A percentile compares a stretch with the other conserved stretches of the same genome.
Conservation (phyloP, 2,888 invertebrate genomes). For the Apantesis nais region DNA sequence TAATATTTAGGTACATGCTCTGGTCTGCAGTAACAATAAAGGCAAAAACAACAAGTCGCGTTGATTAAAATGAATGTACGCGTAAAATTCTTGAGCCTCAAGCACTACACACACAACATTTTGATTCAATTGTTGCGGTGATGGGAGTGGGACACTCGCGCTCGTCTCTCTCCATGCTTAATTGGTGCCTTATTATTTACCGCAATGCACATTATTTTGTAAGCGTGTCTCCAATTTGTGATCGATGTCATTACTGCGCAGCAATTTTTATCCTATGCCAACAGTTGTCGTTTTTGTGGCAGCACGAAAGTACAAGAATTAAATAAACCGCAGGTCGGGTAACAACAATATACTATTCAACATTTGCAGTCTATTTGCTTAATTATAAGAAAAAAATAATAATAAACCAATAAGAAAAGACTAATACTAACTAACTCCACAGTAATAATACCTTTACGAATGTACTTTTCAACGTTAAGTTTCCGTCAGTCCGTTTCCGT, state of each 20-base stretch:
- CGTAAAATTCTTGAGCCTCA: constrained; percentile 33
- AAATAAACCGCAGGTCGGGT: not conserved
- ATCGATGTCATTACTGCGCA: not conserved
- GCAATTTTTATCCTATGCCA: not conserved
- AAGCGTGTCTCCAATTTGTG: constrained; percentile 1
- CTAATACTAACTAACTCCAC: not conserved
- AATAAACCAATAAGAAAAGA: no score
- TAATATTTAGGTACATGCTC: not conserved
- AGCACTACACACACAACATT: constrained; percentile 28
- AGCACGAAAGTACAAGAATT: not conserved
- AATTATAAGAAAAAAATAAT: not conserved
- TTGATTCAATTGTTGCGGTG: constrained; percentile 32
- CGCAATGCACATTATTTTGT: constrained; percentile 30
- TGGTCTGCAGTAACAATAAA: constrained; percentile 1
- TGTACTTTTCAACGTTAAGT: not conserved
- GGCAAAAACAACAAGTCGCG: not conserved
- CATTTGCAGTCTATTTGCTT: no score
- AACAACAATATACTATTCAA: not conserved
- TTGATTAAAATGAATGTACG: constrained; percentile 23
- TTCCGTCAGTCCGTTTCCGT: no score
- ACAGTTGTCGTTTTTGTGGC: not conserved
- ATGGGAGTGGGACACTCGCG: constrained; percentile 15
- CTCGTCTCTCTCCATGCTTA: constrained; percentile 23
- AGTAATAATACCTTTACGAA: not conserved
- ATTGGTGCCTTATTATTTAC: constrained; percentile 31